Conservation (phyloP, 2,113 vertebrate genomes). For the Pelusios castaneus region DNA sequence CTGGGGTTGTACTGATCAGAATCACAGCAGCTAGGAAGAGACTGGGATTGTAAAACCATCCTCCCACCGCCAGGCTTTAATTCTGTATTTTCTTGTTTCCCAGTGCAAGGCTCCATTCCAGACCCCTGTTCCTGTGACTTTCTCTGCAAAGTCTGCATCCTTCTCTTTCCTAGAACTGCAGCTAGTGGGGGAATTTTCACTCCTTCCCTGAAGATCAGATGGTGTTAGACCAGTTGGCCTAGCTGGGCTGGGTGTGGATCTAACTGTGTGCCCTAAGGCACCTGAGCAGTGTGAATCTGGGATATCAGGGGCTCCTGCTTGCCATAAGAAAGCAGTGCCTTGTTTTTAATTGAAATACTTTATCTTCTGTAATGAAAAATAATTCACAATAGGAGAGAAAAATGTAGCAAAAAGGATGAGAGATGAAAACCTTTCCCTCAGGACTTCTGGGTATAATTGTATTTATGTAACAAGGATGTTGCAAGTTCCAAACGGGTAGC, state of each 20-base stretch:
- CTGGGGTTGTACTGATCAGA: neutral
- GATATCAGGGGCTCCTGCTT: neutral
- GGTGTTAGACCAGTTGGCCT: neutral
- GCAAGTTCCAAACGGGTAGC: neutral
- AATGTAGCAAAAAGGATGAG: neutral
- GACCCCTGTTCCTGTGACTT: slow-evolving; percentile 30
- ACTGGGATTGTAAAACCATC: slow-evolving; percentile 1
- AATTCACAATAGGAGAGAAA: neutral
- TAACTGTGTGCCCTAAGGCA: neutral
- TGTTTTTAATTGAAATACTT: neutral
- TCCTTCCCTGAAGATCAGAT: slow-evolving; percentile 16
- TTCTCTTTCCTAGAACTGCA: neutral
- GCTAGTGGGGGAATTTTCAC: neutral
- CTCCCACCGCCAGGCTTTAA: neutral
- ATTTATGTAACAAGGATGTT: slow-evolving; percentile 5
- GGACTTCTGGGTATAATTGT: neutral
- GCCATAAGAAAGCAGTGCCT: neutral
- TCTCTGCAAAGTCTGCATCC: neutral
- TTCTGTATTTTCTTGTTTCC: neutral
- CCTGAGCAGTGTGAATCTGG: neutral
- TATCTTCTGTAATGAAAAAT: neutral
- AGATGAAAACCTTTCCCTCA: slow-evolving; percentile 26
- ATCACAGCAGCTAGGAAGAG: neutral
- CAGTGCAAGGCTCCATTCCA: neutral
- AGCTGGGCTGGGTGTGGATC: neutral